These are phyloP conservation scores for Meandrina meandrites DNA, from an alignment of 92 coral and sea anemone species.

Conservation along the genomic window DNA sequence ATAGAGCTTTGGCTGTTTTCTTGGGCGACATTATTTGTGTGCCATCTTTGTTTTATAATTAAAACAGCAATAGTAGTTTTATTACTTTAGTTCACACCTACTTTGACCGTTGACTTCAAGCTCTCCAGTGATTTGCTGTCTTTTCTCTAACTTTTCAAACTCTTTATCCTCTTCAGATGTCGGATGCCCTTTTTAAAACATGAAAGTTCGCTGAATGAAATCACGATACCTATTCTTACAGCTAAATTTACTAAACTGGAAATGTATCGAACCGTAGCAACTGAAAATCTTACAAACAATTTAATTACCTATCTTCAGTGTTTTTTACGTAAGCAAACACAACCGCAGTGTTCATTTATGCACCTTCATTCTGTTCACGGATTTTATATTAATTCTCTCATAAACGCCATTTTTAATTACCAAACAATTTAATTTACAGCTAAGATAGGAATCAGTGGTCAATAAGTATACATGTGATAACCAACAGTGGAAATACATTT, in stretches of 20 bases:
- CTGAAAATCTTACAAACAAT: background rate
- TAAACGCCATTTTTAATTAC: background rate
- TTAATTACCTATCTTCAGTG: background rate
- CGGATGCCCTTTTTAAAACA: background rate
- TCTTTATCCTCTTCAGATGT: constrained; percentile 23
- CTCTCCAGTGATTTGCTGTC: constrained; percentile 61
- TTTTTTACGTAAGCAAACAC: background rate
- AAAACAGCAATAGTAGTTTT: background rate
- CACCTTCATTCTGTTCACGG: background rate
- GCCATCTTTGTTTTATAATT: background rate
- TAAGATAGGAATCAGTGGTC: background rate
- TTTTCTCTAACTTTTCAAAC: constrained; percentile 39
- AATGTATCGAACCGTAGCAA: background rate
- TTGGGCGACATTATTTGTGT: background rate
- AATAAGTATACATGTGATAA: background rate
- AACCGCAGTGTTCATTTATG: background rate
- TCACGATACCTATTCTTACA: background rate
- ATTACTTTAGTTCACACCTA: constrained; percentile 27
- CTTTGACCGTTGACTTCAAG: constrained; percentile 70
- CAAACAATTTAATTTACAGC: background rate
- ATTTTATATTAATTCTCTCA: background rate
- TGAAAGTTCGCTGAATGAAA: no score
- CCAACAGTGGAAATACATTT: background rate
- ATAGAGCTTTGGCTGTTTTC: no score
- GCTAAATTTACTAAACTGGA: background rate